phyloP scores from a whole-genome alignment of 2,888 invertebrate species.

The Drosophila nigricruria region DNA sequence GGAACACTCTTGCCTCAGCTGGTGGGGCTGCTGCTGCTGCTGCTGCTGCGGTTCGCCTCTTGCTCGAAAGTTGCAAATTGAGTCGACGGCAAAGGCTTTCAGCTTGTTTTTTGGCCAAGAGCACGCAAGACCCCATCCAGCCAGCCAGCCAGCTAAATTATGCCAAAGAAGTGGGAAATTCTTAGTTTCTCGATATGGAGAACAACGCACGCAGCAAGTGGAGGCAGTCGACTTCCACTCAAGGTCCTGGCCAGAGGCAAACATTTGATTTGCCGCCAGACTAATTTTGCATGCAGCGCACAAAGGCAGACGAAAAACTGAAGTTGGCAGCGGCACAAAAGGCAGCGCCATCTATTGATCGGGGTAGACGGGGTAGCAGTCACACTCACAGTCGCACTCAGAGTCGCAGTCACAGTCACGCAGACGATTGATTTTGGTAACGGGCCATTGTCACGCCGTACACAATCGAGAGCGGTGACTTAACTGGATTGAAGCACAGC shows the following conservation, averaged over 20 bases:
- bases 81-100: slow-evolving; percentile 55
- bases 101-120: slow-evolving; percentile 25
- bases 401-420: slow-evolving; percentile 60
- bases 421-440: slow-evolving; percentile 77
- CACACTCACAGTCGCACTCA: not conserved
- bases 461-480: slow-evolving; percentile 44
- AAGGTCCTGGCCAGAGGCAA: slow-evolving; percentile 61
- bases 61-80: slow-evolving; percentile 66
- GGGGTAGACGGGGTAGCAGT: not conserved
- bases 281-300: slow-evolving; percentile 79
- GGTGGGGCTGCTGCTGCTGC: slow-evolving; percentile 1
- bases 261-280: slow-evolving; percentile 69
- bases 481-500: not conserved
- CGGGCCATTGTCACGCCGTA: slow-evolving; percentile 74
- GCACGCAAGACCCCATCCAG: slow-evolving; percentile 31
- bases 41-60: slow-evolving; percentile 29
- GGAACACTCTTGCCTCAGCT: slow-evolving; percentile 62
- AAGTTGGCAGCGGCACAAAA: slow-evolving; percentile 23
- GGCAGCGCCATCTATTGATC: slow-evolving; percentile 4
- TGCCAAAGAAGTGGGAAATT: slow-evolving; percentile 43
- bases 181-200: slow-evolving; percentile 33
- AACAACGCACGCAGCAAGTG: slow-evolving; percentile 16
- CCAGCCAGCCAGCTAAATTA: slow-evolving; percentile 27
- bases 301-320: slow-evolving; percentile 48
- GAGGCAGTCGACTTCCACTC: slow-evolving; percentile 23